Base-by-base conservation (phyloP, 2,797 vertebrate genomes). In the Diplodus sargus region DNA sequence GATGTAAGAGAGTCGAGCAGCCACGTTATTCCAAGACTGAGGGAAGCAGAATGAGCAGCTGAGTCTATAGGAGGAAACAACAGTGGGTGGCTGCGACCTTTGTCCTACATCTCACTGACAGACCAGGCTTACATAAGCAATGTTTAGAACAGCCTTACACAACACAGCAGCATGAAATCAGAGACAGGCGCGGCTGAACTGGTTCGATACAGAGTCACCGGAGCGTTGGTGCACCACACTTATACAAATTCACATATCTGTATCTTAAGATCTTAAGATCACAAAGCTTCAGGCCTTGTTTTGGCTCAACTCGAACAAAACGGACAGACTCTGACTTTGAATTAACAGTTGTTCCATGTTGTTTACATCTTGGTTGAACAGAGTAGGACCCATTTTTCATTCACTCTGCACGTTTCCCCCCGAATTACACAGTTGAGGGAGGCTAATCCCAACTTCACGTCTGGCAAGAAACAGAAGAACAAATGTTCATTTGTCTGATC, bases 41-140 rank as follows among this genome's bases (percentile, higher is more conserved):
- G 17, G 7, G 51, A 22, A 69, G 49, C 9, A 52, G 18, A 67
- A 48, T 39, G 13, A 48, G 45, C 14, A 16, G 11, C 23, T n/a
- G 61, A 13, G 4, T 74, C 75, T 70, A 54, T 45, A 68, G 45
- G 64, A 49, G 34, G 53, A 74, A 43, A 43, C 61, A 57, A n/a
- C 53, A 54, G 69, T 25, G 39, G 18, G 65, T 18, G 0, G 70
- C 15, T 4, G n/a, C 2, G 69, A 89, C 76, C 87, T 85, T 83
- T 89, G 47, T 73, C 81, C 83, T 53, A 76, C 75, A 79, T 85
- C 20, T 0, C 0, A 9, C 23, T 14, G 57, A 54, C 30, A 25
- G 43, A 51, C 1, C 51, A n/a, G 14, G 6, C 34, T 54, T 71
- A 54, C 23, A 59, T 22, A 74, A 81, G 30, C 4, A 6, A 43